A percentile compares a stretch with the other conserved stretches of the same genome.
Conservation (phyloP, 2,113 vertebrate species). For the Butorides virescens region DNA sequence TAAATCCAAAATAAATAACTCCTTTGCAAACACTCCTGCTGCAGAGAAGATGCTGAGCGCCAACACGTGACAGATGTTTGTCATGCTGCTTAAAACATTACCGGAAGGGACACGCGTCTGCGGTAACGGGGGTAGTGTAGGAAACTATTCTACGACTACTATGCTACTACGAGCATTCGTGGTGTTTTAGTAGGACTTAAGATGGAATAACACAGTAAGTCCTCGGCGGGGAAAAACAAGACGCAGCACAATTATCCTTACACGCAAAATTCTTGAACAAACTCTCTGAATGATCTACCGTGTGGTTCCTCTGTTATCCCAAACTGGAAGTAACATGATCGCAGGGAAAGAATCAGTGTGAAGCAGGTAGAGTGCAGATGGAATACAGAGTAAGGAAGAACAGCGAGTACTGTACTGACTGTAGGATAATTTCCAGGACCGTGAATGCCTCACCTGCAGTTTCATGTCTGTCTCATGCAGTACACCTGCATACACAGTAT, state of each 20-base stretch:
- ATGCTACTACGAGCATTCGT: background rate
- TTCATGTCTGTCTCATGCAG: background rate
- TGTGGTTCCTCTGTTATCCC: background rate
- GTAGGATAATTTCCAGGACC: background rate
- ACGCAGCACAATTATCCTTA: background rate
- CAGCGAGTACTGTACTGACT: background rate
- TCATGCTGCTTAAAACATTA: background rate
- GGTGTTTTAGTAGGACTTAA: background rate
- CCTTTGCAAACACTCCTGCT: background rate
- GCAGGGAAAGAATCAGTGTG: background rate
- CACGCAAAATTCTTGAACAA: background rate
- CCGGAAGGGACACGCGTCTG: background rate
- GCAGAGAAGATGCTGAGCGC: background rate
- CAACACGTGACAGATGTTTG: background rate
- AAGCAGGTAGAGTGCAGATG: background rate
- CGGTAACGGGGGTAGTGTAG: fast-evolving
- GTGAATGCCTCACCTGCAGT: background rate
- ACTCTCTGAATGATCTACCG: background rate
- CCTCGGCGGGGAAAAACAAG: background rate
- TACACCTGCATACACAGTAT: background rate
- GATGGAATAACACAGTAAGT: background rate
- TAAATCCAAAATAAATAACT: background rate
- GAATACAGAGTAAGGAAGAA: background rate
- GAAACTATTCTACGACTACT: background rate
- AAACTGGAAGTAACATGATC: background rate